phyloP scores from a whole-genome alignment of 2,888 invertebrate species.

The Micropterix aruncella region DNA sequence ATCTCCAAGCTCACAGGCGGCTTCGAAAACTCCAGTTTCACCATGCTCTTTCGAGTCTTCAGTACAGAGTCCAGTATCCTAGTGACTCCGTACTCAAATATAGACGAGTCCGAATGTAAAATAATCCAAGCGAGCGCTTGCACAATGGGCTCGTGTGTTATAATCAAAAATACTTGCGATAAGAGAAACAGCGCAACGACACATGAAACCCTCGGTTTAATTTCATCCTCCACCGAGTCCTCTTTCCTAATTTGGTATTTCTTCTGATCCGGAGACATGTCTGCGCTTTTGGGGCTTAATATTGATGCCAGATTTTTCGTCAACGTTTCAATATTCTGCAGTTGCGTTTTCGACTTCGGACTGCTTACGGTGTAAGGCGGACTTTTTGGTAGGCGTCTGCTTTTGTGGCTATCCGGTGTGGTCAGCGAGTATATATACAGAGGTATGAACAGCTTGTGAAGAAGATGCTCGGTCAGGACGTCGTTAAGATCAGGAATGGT shows the following conservation, averaged over 20 bases:
- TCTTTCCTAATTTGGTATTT: constrained; percentile 24
- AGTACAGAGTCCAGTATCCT: constrained; percentile 52
- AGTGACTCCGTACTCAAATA: constrained; percentile 54
- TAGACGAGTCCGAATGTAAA: constrained; percentile 64
- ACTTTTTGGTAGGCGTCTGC: constrained; percentile 2
- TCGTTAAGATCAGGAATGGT: constrained; percentile 87
- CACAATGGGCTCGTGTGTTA: constrained; percentile 82
- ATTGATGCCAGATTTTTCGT: constrained; percentile 51
- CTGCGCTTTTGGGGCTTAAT: constrained; percentile 39
- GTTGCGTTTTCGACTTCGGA: constrained; percentile 12
- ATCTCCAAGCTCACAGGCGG: constrained; percentile 66
- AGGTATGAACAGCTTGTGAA: constrained; percentile 86
- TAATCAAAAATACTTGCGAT: constrained; percentile 90
- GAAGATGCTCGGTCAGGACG: constrained; percentile 84
- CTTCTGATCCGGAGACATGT: constrained; percentile 28
- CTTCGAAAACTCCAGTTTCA: constrained; percentile 49
- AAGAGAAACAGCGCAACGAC: constrained; percentile 83
- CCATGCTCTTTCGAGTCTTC: constrained; percentile 36
- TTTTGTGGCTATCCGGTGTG: constrained; percentile 17
- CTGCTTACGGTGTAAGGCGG: constrained; percentile 4
- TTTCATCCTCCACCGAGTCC: constrained; percentile 35
- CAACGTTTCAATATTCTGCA: constrained; percentile 42
- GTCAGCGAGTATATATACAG: constrained; percentile 86
- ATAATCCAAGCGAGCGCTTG: constrained; percentile 84
- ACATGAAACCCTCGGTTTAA: constrained; percentile 67